Percentiles rank a stretch among this genome's conserved stretches.
Evolutionary conservation across 2,113 vertebrate genomes (phyloP).

Genomic region (Turdus rufiventris): DNA sequence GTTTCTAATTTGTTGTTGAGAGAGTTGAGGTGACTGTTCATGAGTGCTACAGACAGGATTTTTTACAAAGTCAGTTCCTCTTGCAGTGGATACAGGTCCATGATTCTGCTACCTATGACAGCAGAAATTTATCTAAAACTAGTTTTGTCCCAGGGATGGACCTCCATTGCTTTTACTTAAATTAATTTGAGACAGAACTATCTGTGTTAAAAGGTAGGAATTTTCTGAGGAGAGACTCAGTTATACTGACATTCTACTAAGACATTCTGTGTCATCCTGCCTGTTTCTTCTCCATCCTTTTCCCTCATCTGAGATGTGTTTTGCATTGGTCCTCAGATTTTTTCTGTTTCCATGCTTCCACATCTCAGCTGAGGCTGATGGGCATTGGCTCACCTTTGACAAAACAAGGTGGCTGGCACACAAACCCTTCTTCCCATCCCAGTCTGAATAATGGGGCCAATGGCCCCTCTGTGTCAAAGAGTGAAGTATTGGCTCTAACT

Average conservation of each 20-base stretch:
- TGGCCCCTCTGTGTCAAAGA: not conserved
- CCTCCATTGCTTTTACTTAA: not conserved
- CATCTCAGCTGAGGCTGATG: not conserved
- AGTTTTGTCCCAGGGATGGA: not conserved
- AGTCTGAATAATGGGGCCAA: accelerated
- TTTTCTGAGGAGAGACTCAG: not conserved
- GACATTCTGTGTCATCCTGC: not conserved
- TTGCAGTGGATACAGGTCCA: not conserved
- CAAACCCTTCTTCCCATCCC: not conserved
- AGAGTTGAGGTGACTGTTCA: not conserved
- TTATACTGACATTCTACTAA: not conserved
- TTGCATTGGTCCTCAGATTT: not conserved
- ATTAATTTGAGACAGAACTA: not conserved
- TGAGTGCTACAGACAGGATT: not conserved
- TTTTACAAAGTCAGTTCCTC: not conserved
- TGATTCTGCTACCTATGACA: not conserved
- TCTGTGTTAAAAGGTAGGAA: not conserved
- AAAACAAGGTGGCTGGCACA: not conserved
- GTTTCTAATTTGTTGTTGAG: not conserved
- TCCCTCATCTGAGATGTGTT: not conserved
- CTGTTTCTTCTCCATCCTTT: not conserved
- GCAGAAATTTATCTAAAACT: not conserved
- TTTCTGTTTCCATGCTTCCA: not conserved
- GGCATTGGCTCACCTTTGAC: not conserved
- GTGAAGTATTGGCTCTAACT: not conserved